A percentile compares a stretch with the other conserved stretches of the same genome.
These are phyloP conservation scores for Peromyscus maniculatus DNA, from an alignment of 2,113 vertebrate genomes.

Conservation along the genomic window DNA sequence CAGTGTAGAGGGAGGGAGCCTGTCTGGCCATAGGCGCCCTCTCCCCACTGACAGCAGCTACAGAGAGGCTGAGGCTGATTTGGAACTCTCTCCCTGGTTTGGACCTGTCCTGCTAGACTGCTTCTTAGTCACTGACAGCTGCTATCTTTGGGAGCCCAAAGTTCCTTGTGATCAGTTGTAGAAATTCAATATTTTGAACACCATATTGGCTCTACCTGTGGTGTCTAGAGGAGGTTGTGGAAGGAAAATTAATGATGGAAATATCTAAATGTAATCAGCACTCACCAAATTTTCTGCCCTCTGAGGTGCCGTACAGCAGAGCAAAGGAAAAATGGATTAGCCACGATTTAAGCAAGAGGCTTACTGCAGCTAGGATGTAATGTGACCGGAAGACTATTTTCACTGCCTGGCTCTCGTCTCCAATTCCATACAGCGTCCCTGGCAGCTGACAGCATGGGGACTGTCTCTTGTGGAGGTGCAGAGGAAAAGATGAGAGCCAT, in stretches of 20 bases:
- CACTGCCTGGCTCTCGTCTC: background rate
- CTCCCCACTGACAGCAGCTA: background rate
- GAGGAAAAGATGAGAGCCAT: background rate
- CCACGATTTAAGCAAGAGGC: slow-evolving; percentile 7
- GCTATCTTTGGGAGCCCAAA: slow-evolving; percentile 37
- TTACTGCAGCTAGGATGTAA: slow-evolving; percentile 33
- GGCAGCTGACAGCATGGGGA: background rate
- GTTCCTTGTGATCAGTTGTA: background rate
- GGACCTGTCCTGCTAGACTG: background rate
- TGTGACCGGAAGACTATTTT: slow-evolving; percentile 50
- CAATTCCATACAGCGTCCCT: background rate
- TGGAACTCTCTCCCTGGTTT: rapidly evolving
- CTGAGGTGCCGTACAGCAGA: background rate
- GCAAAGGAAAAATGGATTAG: slow-evolving; percentile 62
- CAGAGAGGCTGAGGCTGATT: background rate
- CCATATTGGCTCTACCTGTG: background rate
- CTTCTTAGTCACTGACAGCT: slow-evolving; percentile 73
- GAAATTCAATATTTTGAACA: slow-evolving; percentile 50
- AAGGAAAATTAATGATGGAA: slow-evolving; percentile 46
- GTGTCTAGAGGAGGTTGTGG: slow-evolving; percentile 36
- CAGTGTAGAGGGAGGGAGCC: background rate
- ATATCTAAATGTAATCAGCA: slow-evolving; percentile 51
- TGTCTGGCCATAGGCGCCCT: too few relatives aligned
- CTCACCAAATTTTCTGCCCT: slow-evolving; percentile 49
- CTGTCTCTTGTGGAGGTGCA: background rate